A percentile compares a stretch with the other conserved stretches of the same genome.
Conservation (phyloP, 2,888 invertebrate genomes). For the Ormyrus thymus region DNA sequence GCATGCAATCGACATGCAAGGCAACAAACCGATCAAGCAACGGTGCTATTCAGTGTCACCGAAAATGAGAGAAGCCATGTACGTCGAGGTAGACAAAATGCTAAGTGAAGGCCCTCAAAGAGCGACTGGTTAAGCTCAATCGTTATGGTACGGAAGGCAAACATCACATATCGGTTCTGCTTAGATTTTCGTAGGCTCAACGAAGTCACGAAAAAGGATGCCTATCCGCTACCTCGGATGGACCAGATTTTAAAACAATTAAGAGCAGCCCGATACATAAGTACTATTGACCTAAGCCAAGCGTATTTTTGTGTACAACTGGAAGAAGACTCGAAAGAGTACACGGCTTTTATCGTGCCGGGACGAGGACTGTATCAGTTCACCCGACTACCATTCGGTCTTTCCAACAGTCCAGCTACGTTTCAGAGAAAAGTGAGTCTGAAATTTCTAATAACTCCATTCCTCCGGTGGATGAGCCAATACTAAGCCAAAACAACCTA, state of each 20-base stretch:
- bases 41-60: not conserved
- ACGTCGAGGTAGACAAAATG: not conserved
- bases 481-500: not conserved
- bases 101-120: not conserved
- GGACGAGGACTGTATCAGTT: not conserved
- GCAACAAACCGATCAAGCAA: not conserved
- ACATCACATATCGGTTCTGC: not conserved
- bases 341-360: not conserved
- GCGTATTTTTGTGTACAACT: no score
- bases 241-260: not conserved
- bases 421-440: not conserved
- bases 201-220: not conserved
- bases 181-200: not conserved
- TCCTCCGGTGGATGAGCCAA: not conserved
- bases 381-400: not conserved
- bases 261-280: not conserved
- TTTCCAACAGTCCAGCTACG: no score
- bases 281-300: not conserved
- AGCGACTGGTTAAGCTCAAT: not conserved
- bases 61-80: not conserved
- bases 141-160: not conserved
- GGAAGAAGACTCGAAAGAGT: no score
- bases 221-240: not conserved
- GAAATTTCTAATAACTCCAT: not conserved
- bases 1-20: no score